Percentiles rank a stretch among this genome's conserved stretches.
Conservation (phyloP, 2,113 vertebrate genomes). For the Plecotus auritus region DNA sequence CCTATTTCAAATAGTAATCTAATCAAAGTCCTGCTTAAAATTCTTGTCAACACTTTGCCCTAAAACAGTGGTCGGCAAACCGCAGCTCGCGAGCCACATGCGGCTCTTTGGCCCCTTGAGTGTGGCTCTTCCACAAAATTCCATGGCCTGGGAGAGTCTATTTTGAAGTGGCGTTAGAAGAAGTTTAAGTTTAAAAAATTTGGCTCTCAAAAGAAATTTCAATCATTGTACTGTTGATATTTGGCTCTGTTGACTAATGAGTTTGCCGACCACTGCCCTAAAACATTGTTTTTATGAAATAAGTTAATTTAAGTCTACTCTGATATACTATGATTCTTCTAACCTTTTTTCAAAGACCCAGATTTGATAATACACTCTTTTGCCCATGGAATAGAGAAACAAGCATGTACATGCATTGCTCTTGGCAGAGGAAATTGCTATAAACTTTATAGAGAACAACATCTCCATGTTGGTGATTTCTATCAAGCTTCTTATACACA, state of each 20-base stretch:
- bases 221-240: too few relatives aligned
- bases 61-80: too few relatives aligned
- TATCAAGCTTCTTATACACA: not conserved
- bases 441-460: not conserved
- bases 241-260: too few relatives aligned
- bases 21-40: conserved; percentile 22
- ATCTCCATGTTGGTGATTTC: not conserved
- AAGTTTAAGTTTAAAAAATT: too few relatives aligned
- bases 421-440: not conserved
- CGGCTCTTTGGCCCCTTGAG: too few relatives aligned
- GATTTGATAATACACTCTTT: not conserved
- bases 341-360: not conserved
- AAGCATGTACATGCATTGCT: not conserved
- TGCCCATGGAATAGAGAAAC: not conserved
- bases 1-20: not conserved
- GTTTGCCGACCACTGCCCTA: too few relatives aligned
- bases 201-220: too few relatives aligned
- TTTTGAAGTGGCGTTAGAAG: too few relatives aligned
- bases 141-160: too few relatives aligned
- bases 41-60: conserved; percentile 3
- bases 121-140: too few relatives aligned
- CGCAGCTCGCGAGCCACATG: too few relatives aligned
- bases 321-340: not conserved
- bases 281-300: conserved; percentile 12
- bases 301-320: conserved; percentile 26